Conservation (phyloP, 2,797 vertebrate genomes). For the Okamejei kenojei region DNA sequence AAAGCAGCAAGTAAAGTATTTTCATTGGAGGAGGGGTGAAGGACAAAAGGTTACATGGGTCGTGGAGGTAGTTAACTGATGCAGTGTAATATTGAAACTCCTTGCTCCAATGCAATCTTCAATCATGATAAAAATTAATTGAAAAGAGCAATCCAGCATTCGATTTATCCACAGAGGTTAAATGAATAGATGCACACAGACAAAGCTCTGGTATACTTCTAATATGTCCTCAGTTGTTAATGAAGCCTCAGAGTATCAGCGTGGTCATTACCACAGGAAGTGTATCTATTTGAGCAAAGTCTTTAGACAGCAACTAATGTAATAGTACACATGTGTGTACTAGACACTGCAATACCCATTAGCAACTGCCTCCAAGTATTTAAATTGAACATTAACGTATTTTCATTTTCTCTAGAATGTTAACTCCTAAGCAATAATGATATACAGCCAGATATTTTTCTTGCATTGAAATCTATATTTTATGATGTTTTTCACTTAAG, state of each 20-base stretch:
- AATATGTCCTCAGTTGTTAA: background rate
- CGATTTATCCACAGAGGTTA: background rate
- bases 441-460: background rate
- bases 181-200: background rate
- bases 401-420: background rate
- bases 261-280: background rate
- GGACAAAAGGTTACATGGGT: background rate
- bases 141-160: background rate
- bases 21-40: background rate
- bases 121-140: too few species aligned
- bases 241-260: conserved; percentile 18
- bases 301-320: conserved; percentile 4
- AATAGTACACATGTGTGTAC: background rate
- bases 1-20: background rate
- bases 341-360: conserved; percentile 12
- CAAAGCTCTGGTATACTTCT: background rate
- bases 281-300: conserved; percentile 10
- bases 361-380: background rate
- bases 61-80: background rate
- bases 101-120: background rate
- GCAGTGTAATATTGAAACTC: background rate
- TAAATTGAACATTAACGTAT: background rate
- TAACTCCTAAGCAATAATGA: background rate
- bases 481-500: background rate
- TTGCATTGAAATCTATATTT: background rate